Evolutionary conservation across 2,797 vertebrate species (phyloP).

Genomic region (Crotalus adamanteus): DNA sequence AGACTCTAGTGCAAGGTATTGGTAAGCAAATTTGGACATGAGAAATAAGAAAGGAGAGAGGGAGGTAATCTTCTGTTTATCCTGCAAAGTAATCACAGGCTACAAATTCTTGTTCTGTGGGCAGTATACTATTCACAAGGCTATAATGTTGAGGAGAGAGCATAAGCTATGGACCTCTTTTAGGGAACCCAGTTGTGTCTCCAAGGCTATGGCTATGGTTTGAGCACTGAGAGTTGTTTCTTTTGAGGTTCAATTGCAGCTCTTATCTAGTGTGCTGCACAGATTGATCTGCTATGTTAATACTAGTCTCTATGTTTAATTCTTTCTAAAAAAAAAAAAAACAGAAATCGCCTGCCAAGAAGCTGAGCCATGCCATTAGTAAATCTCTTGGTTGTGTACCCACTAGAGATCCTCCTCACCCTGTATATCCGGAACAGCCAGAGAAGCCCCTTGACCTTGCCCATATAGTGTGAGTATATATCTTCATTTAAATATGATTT

Average conservation of each 20-base stretch:
- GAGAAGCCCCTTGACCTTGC: slow-evolving; percentile 91
- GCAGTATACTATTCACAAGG: too few species aligned
- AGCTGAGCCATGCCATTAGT: slow-evolving; percentile 98
- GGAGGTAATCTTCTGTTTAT: not conserved
- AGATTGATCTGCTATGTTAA: fast-evolving
- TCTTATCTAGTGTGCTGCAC: not conserved
- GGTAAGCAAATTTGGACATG: not conserved
- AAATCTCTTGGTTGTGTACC: slow-evolving; percentile 95
- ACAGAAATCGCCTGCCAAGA: slow-evolving; percentile 98
- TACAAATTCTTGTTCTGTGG: not conserved
- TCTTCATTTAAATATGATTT: not conserved
- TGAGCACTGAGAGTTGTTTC: not conserved
- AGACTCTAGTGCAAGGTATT: not conserved
- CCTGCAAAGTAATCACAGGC: not conserved
- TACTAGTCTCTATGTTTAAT: slow-evolving; percentile 4
- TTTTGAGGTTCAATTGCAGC: not conserved
- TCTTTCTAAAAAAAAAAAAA: not conserved
- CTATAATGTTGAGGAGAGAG: not conserved
- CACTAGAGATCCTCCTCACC: slow-evolving; percentile 89
- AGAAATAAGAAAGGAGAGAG: not conserved
- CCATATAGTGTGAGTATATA: slow-evolving; percentile 88
- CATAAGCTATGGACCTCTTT: not conserved
- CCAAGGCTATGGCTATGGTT: not conserved
- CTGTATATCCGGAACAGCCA: slow-evolving; percentile 92
- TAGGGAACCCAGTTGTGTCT: not conserved